Base-by-base conservation (phyloP, 2,888 invertebrate genomes). In the Tineola bisselliella region DNA sequence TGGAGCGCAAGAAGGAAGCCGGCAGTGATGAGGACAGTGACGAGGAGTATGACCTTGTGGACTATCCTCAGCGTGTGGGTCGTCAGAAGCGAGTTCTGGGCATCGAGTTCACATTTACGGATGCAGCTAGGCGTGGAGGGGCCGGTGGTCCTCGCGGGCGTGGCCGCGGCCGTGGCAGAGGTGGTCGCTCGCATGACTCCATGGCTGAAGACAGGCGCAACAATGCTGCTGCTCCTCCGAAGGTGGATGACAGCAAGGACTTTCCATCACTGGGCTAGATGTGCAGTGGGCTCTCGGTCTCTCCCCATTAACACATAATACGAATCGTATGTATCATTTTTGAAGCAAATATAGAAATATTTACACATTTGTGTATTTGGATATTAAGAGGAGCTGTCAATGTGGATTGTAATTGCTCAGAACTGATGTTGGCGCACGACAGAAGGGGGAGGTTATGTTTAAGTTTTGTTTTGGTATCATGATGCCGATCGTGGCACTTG, bases 241-340 rank as follows among this genome's bases (percentile, higher is more conserved):
- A 96, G 83, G 96, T 98, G 66, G 96, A 97, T 79, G 97, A 97
- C 87, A 96, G 96, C 89, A 93, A 93, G 82, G 97, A 97, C 87
- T 97, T 98, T 88, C 97, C 97, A 69, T 95, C 95, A 77, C 91
- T 97, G 79, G 94, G 95, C 83, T 94, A 93, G 79, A 79, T 72
- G 68, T 6, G 25, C 73, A 71, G 76, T 13, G 48, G 15, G 48
- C 76, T 25, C 52, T 72, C 64, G 73, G 75, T 78, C 76, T 74
- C 83, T 82, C 81, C 73, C 84, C 79, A 76, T 83, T 82, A 81
- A 79, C 84, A 84, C 84, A 84, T 80, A 86, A 81, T 76, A 76
- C 81, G 83, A 83, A 86, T 83, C 84, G 87, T 87, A 86, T 86
- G 81, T 84, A 87, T 82, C 17, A 84, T 84, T 87, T 87, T 87